Evolutionary conservation across 2,888 invertebrate genomes (phyloP), one percentile per base, ranked within the genome.

Genomic region (Acheta domesticus): DNA sequence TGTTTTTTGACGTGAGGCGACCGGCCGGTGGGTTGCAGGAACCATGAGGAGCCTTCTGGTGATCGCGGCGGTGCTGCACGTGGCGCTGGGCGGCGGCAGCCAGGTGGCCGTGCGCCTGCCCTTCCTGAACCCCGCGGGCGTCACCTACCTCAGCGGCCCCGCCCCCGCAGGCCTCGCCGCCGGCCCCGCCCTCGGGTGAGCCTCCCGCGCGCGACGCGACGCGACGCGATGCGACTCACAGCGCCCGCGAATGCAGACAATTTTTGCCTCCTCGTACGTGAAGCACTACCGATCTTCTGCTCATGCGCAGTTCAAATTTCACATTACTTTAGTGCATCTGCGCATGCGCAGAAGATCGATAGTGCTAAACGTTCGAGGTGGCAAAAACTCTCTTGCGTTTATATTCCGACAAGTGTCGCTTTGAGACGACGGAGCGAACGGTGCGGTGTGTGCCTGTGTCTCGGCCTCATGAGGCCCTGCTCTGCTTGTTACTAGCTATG

Each of bases 51-150:
- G 84, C 20, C 83, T 86, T 79, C 82, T 86, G 82, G 83, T 85
- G 78, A 80, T 86, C 48, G 85, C 84, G 79, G 84, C 85, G 2
- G 77, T 87, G 83, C 84, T 86, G 83, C 85, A 86, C 77, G 81
- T 85, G 16, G 84, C 84, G 16, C 80, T 84, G 12, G 83, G 85
- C 16, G 83, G 83, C 16, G 79, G 80, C 79, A 85, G 86, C 48
- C 84, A 85, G 79, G 86, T 86, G 77, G 83, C 85, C 23, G 85
- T 88, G n/a, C 84, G 85, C 76, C 86, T 88, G 85, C 87, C 88
- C n/a, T 89, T 86, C 83, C 83, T 86, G 62, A 89, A 87, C 86
- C 89, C 90, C 11, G 90, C 90, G 8, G 89, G 89, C 82, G 89
- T 90, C 14, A 89, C 88, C 23, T 89, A 89, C 83, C 84, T 89